phyloP scores from a whole-genome alignment of 2,113 vertebrate species.

The Pterocles burchelli region DNA sequence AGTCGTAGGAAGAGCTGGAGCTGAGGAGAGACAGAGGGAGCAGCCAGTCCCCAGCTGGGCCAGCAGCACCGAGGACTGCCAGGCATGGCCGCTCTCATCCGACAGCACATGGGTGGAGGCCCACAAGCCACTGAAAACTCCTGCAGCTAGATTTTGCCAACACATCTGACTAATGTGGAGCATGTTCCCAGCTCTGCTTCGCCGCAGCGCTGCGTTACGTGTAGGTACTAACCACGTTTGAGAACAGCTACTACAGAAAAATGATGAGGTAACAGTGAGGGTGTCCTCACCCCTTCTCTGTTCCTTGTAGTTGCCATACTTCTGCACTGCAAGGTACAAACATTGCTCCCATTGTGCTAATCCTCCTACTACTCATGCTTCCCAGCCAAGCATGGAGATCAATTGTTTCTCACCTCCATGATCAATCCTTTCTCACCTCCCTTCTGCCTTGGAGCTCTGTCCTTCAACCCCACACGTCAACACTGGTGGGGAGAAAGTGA shows the following conservation, averaged over 20 bases:
- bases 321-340: neutral
- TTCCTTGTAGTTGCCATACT: neutral
- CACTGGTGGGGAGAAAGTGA: neutral
- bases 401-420: neutral
- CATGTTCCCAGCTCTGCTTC: neutral
- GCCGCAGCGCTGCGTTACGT: fast-evolving
- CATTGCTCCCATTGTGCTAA: neutral
- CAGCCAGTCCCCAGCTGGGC: constrained; percentile 8
- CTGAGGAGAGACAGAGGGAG: neutral
- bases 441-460: neutral
- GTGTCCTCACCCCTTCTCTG: neutral
- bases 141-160: constrained; percentile 33
- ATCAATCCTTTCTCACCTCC: neutral
- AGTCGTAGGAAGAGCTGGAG: neutral
- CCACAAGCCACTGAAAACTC: neutral
- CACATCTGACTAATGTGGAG: constrained; percentile 15
- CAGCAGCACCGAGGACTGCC: neutral
- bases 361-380: neutral
- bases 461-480: neutral
- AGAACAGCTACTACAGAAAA: neutral
- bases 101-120: constrained; percentile 35
- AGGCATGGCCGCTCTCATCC: neutral
- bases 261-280: neutral
- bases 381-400: neutral
- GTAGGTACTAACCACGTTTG: fast-evolving